phyloP scores from a whole-genome alignment of 2,888 invertebrate genomes.

The Melanotus villosus region DNA sequence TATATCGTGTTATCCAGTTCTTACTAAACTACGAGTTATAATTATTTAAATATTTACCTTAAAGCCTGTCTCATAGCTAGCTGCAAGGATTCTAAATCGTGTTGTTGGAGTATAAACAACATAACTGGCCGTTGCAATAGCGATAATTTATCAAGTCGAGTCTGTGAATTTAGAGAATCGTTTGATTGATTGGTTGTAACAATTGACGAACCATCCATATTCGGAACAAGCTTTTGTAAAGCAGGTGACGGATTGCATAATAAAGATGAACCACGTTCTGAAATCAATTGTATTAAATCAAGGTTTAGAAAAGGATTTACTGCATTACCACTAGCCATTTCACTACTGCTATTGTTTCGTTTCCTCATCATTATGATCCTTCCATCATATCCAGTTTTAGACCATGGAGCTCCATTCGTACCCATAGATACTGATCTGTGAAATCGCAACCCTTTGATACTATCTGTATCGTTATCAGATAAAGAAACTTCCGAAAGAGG shows the following conservation, averaged over 20 bases:
- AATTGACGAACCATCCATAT: constrained; percentile 72
- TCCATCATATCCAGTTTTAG: constrained; percentile 72
- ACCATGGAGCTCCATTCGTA: constrained; percentile 75
- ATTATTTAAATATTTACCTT: too few relatives aligned
- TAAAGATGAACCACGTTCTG: constrained; percentile 84
- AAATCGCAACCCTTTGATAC: constrained; percentile 75
- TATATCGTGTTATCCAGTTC: not conserved
- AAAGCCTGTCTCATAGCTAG: constrained; percentile 92
- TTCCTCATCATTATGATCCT: constrained; percentile 75
- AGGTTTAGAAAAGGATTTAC: too few relatives aligned
- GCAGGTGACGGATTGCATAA: constrained; percentile 92
- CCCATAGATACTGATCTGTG: constrained; percentile 93
- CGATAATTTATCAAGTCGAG: constrained; percentile 70
- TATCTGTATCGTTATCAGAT: constrained; percentile 71
- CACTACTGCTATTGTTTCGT: constrained; percentile 81
- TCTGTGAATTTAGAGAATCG: constrained; percentile 57
- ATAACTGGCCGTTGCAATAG: constrained; percentile 88
- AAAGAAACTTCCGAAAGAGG: constrained; percentile 72
- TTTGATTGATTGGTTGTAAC: constrained; percentile 66
- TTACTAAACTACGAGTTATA: too few relatives aligned
- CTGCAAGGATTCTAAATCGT: constrained; percentile 87
- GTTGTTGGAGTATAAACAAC: constrained; percentile 87
- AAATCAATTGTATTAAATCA: constrained; percentile 42
- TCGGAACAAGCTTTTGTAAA: constrained; percentile 83
- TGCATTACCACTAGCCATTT: constrained; percentile 72